A percentile compares a stretch with the other conserved stretches of the same genome.
These are phyloP conservation scores for Polydrusus cervinus DNA, from an alignment of 2,888 invertebrate species.

Conservation along the genomic window DNA sequence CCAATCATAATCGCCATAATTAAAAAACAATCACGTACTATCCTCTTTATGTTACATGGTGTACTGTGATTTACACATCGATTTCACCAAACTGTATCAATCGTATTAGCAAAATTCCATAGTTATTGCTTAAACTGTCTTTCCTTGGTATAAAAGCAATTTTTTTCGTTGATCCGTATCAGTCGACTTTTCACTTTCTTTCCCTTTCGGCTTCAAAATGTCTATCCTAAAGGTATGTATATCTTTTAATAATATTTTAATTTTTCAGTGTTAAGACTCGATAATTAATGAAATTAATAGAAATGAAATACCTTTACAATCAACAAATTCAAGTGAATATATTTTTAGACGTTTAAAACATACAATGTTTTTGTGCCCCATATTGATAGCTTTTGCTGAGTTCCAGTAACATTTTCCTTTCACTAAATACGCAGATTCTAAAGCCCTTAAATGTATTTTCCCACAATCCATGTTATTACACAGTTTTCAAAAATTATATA, in stretches of 20 bases:
- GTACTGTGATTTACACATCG: constrained; percentile 21
- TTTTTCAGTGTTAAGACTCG: no score
- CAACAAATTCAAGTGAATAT: no score
- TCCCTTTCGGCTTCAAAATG: constrained; percentile 33
- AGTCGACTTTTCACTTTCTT: constrained; percentile 39
- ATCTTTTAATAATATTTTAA: constrained; percentile 3
- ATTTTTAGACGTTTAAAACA: no score
- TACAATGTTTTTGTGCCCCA: no score
- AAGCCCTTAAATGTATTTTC: no score
- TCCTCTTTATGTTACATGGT: constrained; percentile 20
- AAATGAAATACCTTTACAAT: no score
- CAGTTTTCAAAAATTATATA: no score
- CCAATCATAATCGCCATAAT: background rate
- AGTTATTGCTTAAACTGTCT: constrained; percentile 22
- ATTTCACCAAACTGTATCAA: constrained; percentile 40
- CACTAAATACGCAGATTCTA: no score
- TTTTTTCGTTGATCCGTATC: constrained; percentile 40
- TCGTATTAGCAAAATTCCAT: background rate
- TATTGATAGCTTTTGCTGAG: no score
- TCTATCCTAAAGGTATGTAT: constrained; percentile 48
- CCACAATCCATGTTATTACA: no score
- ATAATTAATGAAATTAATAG: no score
- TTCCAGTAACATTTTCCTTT: no score
- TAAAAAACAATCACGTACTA: constrained; percentile 29
- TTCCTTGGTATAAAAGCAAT: constrained; percentile 44